Evolutionary conservation across 2,113 vertebrate species (phyloP).

Genomic region (Fregetta grallaria): DNA sequence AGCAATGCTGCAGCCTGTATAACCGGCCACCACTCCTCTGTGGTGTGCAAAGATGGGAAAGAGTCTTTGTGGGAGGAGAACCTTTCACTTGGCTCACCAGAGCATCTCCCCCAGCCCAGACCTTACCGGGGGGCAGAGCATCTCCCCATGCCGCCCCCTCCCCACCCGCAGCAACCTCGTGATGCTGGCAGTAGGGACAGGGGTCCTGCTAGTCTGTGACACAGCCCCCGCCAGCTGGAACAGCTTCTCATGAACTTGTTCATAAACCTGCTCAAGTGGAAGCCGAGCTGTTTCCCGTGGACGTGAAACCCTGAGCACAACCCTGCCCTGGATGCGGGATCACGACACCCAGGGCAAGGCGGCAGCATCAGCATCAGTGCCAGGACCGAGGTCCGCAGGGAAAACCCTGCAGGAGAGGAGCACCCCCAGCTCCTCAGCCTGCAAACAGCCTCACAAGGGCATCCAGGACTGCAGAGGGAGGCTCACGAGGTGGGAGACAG

Average conservation of each 20-base stretch:
- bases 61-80: not conserved
- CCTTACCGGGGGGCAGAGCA: not conserved
- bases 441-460: not conserved
- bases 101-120: not conserved
- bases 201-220: not conserved
- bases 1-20: not conserved
- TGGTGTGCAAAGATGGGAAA: fast-evolving
- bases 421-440: not conserved
- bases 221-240: not conserved
- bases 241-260: not conserved
- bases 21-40: not conserved
- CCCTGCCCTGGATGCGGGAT: not conserved
- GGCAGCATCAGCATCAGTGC: not conserved
- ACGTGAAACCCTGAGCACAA: not conserved
- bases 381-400: not conserved
- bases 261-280: not conserved
- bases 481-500: not conserved
- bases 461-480: not conserved
- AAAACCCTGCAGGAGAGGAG: not conserved
- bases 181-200: not conserved
- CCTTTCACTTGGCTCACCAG: not conserved
- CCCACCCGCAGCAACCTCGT: not conserved
- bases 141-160: not conserved
- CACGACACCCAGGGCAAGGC: not conserved
- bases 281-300: not conserved